Evolutionary conservation across 2,888 invertebrate species (phyloP), one percentile per base, ranked within the genome.

Genomic region (Prenolepis imparis): DNA sequence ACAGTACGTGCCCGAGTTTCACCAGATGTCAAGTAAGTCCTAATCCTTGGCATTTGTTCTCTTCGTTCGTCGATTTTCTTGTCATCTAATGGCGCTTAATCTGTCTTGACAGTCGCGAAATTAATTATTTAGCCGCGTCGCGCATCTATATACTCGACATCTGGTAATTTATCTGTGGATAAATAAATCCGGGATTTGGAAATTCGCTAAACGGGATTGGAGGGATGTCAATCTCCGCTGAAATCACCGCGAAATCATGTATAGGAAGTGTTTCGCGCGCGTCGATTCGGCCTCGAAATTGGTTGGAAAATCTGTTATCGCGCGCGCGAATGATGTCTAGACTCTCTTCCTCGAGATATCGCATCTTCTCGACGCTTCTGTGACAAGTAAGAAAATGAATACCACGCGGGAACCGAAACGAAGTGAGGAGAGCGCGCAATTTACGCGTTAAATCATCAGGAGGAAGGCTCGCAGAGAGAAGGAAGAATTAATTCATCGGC

Each of bases 1-100:
- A 88, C 95, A 95, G 83, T 95, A 95, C 92, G 95, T 95, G 44
- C 95, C 95, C 39, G 95, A 95, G 89, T 94, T 95, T 87, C 92
- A 93, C 75, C 92, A 92, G 73, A 88, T 91, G 88, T 86, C 92
- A 63, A 91, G 92, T 93, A 77, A 93, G 92, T 89, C 32, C n/a
- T 6, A 9, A 12, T 44, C n/a, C 18, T 67, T 39, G n/a, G 0
- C 52, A n/a, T 52, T 52, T 52, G 8, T 52, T 52, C n/a, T 52
- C n/a, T 5, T 9, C 36, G n/a, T 32, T 24, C 1, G 4, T 74
- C 9, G 11, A 4, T 15, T 15, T 52, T 8, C 36, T 24, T 18
- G 24, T 52, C 41, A 21, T 66, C 36, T 32, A 68, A 70, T 59
- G 28, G 44, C 24, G 15, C 8, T 9, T 28, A n/a, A 1, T 63